A percentile compares a stretch with the other conserved stretches of the same genome.
phyloP scores from a whole-genome alignment of 2,888 invertebrate species.

The Epiblema foenella region DNA sequence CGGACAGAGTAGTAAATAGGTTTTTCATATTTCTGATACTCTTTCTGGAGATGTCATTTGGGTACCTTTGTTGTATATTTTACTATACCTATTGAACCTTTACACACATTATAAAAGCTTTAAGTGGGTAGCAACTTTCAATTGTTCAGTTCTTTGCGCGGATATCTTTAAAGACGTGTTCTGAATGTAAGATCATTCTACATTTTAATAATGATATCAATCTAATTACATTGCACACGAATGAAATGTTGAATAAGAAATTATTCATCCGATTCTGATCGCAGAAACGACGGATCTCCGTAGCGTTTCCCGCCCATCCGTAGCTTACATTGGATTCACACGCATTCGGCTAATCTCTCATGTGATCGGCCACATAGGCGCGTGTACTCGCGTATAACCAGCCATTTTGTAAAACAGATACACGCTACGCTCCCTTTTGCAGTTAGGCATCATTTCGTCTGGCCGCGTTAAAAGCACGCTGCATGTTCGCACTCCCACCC shows the following conservation, averaged over 20 bases:
- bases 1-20: constrained; percentile 16
- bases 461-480: constrained; percentile 82
- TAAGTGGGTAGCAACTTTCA: not conserved
- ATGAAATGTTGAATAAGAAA: constrained; percentile 55
- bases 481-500: constrained; percentile 85
- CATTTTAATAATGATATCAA: constrained; percentile 17
- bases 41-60: not conserved
- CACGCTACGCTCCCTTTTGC: constrained; percentile 73
- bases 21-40: constrained; percentile 5
- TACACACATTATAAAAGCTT: too few relatives aligned
- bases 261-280: constrained; percentile 61
- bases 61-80: not conserved
- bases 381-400: constrained; percentile 69
- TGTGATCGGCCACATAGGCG: constrained; percentile 79
- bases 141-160: not conserved
- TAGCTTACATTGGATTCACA: constrained; percentile 79
- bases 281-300: constrained; percentile 64
- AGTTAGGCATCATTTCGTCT: constrained; percentile 81
- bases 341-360: constrained; percentile 82
- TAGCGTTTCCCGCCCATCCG: constrained; percentile 78
- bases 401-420: constrained; percentile 80
- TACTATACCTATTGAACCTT: too few relatives aligned
- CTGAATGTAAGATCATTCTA: not conserved
- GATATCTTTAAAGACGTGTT: not conserved
- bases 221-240: constrained; percentile 42